A percentile compares a stretch with the other conserved stretches of the same genome.
Conservation (phyloP, 92 coral and sea anemone genomes). For the Parazoanthus darwini region DNA sequence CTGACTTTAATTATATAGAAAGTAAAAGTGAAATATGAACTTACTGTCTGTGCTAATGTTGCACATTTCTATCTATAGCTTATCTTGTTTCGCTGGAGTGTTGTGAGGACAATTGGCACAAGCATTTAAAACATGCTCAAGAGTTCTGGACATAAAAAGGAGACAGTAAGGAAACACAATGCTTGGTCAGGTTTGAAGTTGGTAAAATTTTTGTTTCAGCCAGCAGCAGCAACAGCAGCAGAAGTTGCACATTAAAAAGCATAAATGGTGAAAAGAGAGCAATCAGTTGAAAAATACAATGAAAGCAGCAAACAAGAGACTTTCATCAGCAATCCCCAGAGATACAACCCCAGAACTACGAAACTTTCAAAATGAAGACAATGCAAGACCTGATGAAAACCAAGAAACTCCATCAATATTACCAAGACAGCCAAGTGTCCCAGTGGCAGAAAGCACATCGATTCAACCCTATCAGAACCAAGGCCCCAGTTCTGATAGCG, state of each 20-base stretch:
- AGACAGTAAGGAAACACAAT: neutral
- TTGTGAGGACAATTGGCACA: neutral
- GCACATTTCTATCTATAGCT: no score
- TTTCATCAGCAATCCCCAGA: neutral
- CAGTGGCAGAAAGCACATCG: slow-evolving; percentile 3
- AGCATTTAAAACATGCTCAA: neutral
- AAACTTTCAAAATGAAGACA: neutral
- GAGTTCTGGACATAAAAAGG: neutral
- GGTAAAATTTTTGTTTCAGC: neutral
- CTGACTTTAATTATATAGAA: neutral
- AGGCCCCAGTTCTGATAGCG: slow-evolving; percentile 26
- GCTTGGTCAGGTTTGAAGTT: neutral
- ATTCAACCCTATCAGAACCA: slow-evolving; percentile 8
- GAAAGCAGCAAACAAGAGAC: neutral
- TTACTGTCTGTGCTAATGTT: neutral
- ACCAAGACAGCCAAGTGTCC: neutral
- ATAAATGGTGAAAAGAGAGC: neutral
- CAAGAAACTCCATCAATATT: neutral
- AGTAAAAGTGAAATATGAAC: neutral
- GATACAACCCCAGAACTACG: neutral
- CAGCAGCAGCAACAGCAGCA: neutral
- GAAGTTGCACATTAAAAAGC: neutral
- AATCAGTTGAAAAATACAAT: neutral
- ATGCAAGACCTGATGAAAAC: neutral
- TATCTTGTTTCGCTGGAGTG: neutral